Base-by-base conservation (phyloP, 2,888 invertebrate species). In the Lithophane semibrunnea region DNA sequence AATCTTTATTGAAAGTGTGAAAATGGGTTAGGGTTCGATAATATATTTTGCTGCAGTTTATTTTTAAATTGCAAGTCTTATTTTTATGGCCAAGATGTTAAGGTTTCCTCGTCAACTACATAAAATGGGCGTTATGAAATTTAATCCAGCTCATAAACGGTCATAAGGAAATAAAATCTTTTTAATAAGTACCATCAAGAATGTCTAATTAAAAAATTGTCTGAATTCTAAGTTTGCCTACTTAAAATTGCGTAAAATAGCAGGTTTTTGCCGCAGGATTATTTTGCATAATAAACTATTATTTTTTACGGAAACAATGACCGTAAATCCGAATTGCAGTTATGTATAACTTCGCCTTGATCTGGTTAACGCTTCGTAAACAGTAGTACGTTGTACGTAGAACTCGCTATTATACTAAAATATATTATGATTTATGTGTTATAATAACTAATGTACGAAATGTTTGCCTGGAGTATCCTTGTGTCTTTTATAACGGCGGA, bases 281-380 rank as follows among this genome's bases (percentile, higher is more conserved):
- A 65, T 61, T 18, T 77, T 67, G 47, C 65, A 60, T 24, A 71
- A 1, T 47, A 47, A 77, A 82, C 4, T 56, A 73, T 60, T 65
- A 65, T 80, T 82, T 82, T 75, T 81, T 78, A 77, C 79, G 90
- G 91, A 89, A 90, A 88, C 87, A 84, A 86, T 77, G 88, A 74
- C 86, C 86, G 80, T 89, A 87, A 86, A 86, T 87, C 69, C 76
- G 80, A 86, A 87, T 79, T 77, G 81, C 80, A 86, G 88, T 85
- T 87, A 86, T 88, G 88, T 88, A 79, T 75, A 86, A 83, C 75
- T 85, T 86, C 76, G 71, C 91, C 91, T 91, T 91, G 91, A 89
- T 90, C 91, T 87, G 87, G 86, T 91, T 91, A 88, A 82, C 88
- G 87, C 77, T 86, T 82, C 77, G 88, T 88, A 84, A 82, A 77